Evolutionary conservation across 2,113 vertebrate genomes (phyloP).

Genomic region (Oceanites oceanicus): DNA sequence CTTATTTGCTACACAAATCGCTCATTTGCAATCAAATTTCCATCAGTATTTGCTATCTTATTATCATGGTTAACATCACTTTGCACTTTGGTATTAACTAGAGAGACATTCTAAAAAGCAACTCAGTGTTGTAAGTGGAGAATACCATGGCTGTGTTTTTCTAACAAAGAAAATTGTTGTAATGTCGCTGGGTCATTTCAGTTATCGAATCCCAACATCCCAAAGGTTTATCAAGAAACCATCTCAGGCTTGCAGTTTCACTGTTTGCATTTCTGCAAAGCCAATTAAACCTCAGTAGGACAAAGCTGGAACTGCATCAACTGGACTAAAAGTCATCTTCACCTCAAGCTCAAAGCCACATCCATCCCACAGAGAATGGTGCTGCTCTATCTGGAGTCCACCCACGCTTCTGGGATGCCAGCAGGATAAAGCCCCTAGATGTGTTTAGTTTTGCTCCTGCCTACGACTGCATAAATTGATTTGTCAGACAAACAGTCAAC

Average conservation of each 20-base stretch:
- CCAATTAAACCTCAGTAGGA: background rate
- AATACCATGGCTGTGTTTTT: background rate
- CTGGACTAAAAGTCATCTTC: background rate
- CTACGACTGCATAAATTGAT: background rate
- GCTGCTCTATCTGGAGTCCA: background rate
- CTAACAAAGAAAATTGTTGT: conserved; percentile 34
- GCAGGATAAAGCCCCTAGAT: background rate
- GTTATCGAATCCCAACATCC: conserved; percentile 1
- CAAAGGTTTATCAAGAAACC: conserved; percentile 10
- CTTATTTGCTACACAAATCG: conserved; percentile 47
- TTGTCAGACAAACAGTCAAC: background rate
- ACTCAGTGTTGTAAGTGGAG: background rate
- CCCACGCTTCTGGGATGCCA: background rate
- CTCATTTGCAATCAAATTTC: conserved; percentile 59
- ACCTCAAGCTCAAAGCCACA: background rate
- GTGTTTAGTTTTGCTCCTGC: background rate
- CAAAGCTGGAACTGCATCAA: background rate
- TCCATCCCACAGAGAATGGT: background rate
- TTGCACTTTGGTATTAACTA: conserved; percentile 38
- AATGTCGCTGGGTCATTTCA: background rate
- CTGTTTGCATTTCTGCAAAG: background rate
- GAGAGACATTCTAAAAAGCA: conserved; percentile 28
- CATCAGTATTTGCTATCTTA: conserved; percentile 40
- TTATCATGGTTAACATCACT: conserved; percentile 44
- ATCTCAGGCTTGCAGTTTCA: background rate